Evolutionary conservation across 92 coral and sea anemone genomes (phyloP).

Genomic region (Blastomussa wellsi): DNA sequence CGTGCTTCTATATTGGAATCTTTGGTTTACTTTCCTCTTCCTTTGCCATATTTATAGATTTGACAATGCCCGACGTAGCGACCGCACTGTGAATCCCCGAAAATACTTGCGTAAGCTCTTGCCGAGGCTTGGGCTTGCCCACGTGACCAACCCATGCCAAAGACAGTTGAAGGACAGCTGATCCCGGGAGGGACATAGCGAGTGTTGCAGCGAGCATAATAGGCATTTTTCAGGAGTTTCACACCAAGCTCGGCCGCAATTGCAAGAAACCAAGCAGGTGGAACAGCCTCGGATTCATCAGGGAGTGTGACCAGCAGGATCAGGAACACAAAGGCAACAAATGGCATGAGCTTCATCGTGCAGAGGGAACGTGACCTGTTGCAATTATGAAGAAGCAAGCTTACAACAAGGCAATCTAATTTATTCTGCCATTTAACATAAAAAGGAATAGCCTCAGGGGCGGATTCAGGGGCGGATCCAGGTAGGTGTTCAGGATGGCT

Average conservation of each 20-base stretch:
- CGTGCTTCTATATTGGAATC: not conserved
- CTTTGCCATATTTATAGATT: conserved; percentile 6
- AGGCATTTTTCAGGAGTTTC: conserved; percentile 38
- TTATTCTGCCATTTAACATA: no score
- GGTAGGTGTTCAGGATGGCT: no score
- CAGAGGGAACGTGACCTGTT: not conserved
- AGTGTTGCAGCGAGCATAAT: conserved; percentile 49
- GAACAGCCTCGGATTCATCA: not conserved
- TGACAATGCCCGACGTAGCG: conserved; percentile 54
- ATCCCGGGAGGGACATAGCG: conserved; percentile 35
- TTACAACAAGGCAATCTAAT: no score
- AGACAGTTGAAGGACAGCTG: conserved; percentile 38
- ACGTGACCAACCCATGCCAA: conserved; percentile 30
- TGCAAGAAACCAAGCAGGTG: conserved; percentile 22
- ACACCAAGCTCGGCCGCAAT: conserved; percentile 25
- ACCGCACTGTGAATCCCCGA: conserved; percentile 43
- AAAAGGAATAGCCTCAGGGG: no score
- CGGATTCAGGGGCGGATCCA: no score
- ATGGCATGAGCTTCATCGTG: conserved; percentile 18
- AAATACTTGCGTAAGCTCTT: conserved; percentile 32
- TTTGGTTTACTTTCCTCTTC: conserved; percentile 1
- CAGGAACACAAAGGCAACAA: conserved; percentile 14
- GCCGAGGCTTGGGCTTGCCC: conserved; percentile 29
- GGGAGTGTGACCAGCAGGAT: not conserved
- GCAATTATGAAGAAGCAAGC: no score